Evolutionary conservation across 2,113 vertebrate species (phyloP).

Genomic region (Microcebus ravelobensis): DNA sequence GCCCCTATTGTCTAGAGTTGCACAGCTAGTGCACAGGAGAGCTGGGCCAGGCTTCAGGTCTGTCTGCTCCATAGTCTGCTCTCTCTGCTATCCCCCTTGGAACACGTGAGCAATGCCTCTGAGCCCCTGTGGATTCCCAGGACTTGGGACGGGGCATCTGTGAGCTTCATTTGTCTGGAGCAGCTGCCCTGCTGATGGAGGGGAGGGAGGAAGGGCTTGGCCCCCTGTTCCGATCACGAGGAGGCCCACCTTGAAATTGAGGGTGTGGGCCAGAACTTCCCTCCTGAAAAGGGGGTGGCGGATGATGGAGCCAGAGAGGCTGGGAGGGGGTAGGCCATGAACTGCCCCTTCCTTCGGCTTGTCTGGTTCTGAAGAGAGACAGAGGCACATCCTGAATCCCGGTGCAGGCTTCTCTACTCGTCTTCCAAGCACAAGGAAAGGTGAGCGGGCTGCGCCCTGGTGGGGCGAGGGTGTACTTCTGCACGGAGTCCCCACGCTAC

Average conservation of each 20-base stretch:
- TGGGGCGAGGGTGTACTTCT: not conserved
- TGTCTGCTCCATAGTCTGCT: not conserved
- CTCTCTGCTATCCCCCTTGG: no score
- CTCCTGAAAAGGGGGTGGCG: rapidly evolving
- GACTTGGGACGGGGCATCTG: not conserved
- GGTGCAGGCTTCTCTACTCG: rapidly evolving
- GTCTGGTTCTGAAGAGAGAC: not conserved
- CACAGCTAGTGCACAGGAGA: rapidly evolving
- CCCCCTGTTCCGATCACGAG: not conserved
- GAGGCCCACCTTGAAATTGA: not conserved
- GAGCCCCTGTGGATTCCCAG: not conserved
- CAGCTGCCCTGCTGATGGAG: not conserved
- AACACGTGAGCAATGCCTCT: not conserved
- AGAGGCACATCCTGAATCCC: rapidly evolving
- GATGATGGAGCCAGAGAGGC: not conserved
- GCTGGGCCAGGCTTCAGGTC: not conserved
- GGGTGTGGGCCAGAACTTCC: not conserved
- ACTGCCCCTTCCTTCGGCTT: not conserved
- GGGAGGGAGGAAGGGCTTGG: not conserved
- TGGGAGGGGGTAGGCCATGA: rapidly evolving
- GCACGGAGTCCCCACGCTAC: not conserved
- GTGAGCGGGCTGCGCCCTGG: rapidly evolving
- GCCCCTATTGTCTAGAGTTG: not conserved
- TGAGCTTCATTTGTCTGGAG: not conserved
- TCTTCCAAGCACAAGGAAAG: not conserved